Conservation (phyloP, 2,113 vertebrate genomes). For the Gobius niger region DNA sequence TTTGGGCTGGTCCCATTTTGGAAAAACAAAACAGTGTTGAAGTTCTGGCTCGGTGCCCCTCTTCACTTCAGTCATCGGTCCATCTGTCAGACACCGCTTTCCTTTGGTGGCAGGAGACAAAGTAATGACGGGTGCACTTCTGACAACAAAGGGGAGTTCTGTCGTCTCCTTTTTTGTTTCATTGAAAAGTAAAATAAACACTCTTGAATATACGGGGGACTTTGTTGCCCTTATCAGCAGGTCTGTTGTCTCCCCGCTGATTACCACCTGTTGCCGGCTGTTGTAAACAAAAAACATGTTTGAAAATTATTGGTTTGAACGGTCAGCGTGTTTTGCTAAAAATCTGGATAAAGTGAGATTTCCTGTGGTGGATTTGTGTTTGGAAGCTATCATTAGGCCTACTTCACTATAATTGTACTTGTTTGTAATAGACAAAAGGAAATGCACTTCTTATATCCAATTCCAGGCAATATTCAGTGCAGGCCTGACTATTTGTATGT, state of each 20-base stretch:
- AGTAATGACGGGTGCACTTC: neutral
- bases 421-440: no score
- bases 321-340: neutral
- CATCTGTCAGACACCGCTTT: constrained; percentile 12
- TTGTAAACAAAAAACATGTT: neutral
- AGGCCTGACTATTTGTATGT: no score
- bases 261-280: neutral
- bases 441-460: no score
- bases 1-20: constrained; percentile 12
- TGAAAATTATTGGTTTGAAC: constrained; percentile 2
- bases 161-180: neutral
- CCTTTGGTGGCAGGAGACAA: neutral
- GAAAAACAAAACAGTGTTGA: constrained; percentile 4
- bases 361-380: neutral
- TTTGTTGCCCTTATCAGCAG: constrained; percentile 5
- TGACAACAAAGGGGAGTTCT: neutral
- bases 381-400: neutral
- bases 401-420: no score
- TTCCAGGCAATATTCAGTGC: no score
- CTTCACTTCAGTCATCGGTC: neutral
- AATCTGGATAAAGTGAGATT: neutral
- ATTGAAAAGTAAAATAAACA: neutral
- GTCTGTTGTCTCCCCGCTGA: neutral
- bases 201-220: neutral
- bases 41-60: constrained; percentile 10